Percentiles rank a stretch among this genome's conserved stretches.
phyloP scores from a whole-genome alignment of 2,113 vertebrate genomes.

The Clinocottus analis region DNA sequence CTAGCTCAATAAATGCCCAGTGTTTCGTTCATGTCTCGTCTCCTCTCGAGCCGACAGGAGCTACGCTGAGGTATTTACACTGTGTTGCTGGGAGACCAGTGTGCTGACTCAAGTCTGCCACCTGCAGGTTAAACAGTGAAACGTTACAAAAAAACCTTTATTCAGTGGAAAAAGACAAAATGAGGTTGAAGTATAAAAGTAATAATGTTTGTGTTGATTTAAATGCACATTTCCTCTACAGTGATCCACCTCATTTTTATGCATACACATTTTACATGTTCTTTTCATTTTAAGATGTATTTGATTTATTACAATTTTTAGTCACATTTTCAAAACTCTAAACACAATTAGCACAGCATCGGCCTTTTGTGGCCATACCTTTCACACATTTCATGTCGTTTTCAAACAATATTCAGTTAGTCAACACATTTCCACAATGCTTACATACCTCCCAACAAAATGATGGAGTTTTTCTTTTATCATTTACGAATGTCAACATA shows the following conservation, averaged over 20 bases:
- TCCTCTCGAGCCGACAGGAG: background rate
- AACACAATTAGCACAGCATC: no score
- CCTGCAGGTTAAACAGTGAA: slow-evolving; percentile 31
- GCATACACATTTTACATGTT: background rate
- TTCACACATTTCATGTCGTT: no score
- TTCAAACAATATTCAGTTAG: no score
- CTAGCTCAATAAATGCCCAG: background rate
- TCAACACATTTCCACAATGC: no score
- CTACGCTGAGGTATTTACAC: slow-evolving; percentile 65
- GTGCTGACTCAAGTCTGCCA: slow-evolving; percentile 21
- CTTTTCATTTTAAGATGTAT: background rate
- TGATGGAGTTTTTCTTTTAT: no score
- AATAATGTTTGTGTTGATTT: background rate
- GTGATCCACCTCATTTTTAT: background rate
- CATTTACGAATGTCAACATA: no score
- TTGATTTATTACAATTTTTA: no score
- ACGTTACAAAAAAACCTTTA: background rate
- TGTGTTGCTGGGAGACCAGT: slow-evolving; percentile 78
- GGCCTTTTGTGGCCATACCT: no score
- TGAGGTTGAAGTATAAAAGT: background rate
- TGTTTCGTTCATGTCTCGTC: slow-evolving; percentile 54
- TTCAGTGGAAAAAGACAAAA: background rate
- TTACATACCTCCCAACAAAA: no score
- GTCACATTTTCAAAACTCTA: no score
- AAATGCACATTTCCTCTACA: background rate